A percentile compares a stretch with the other conserved stretches of the same genome.
These are phyloP conservation scores for Aphaenogaster ashmeadi DNA, from an alignment of 1,140 invertebrate genomes.

Conservation along the genomic window DNA sequence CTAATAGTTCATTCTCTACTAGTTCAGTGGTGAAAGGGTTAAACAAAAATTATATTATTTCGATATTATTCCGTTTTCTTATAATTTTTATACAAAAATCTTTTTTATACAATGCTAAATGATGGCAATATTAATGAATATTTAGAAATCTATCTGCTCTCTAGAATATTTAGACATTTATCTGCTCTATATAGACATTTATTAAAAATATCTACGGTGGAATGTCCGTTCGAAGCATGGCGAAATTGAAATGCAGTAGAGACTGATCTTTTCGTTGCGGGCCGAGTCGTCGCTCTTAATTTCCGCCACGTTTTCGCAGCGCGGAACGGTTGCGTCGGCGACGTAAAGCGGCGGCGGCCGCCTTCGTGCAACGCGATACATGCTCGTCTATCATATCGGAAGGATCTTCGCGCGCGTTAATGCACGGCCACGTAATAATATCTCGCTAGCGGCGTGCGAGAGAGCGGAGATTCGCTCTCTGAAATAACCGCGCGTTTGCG, in stretches of 20 bases:
- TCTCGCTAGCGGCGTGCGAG: constrained; percentile 58
- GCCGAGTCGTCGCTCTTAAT: constrained; percentile 23
- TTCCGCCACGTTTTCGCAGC: constrained; percentile 25
- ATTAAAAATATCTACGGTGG: not conserved
- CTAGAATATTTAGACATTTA: not conserved
- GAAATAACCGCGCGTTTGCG: constrained; percentile 78
- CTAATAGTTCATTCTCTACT: too few relatives aligned
- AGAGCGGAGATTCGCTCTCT: constrained; percentile 75
- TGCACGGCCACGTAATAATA: constrained; percentile 73
- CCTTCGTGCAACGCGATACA: constrained; percentile 45
- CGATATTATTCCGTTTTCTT: not conserved
- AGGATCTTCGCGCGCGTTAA: constrained; percentile 42
- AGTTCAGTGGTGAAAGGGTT: too few relatives aligned
- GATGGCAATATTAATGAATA: not conserved
- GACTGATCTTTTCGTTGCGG: constrained; percentile 27
- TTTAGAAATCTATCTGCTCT: not conserved
- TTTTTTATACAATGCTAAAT: not conserved
- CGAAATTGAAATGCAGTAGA: not conserved
- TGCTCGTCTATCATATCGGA: constrained; percentile 61
- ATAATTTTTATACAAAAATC: not conserved
- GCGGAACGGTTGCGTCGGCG: constrained; percentile 7
- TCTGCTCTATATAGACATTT: not conserved
- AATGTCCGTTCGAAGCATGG: not conserved
- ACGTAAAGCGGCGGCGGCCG: constrained; percentile 7
- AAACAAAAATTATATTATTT: not conserved